These are phyloP conservation scores for Drosophila nigrodunni DNA, from an alignment of 1,140 invertebrate genomes.

Conservation along the genomic window DNA sequence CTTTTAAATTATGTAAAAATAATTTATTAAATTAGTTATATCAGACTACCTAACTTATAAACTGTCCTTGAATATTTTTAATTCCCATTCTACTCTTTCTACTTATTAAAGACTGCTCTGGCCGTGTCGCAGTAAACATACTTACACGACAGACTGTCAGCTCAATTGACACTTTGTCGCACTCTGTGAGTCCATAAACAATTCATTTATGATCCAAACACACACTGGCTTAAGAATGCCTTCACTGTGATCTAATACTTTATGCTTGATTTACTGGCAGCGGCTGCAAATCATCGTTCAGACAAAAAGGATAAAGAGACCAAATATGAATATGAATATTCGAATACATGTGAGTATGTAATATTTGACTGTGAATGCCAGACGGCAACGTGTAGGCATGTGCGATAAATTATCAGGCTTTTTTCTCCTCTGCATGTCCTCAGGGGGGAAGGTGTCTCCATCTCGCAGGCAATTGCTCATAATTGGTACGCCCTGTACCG, in stretches of 20 bases:
- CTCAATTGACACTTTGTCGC: slow-evolving; percentile 32
- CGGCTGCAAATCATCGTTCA: slow-evolving; percentile 83
- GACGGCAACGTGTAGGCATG: slow-evolving; percentile 72
- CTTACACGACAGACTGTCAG: slow-evolving; percentile 10
- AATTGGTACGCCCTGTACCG: slow-evolving; percentile 64
- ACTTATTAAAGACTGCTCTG: background rate
- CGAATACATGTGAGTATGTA: background rate
- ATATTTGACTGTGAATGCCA: slow-evolving; percentile 5
- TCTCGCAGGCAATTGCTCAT: slow-evolving; percentile 58
- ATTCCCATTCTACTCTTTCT: no score
- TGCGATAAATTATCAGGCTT: slow-evolving; percentile 80
- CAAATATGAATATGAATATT: slow-evolving; percentile 55
- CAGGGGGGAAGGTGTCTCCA: slow-evolving; percentile 49
- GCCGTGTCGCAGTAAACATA: slow-evolving; percentile 4
- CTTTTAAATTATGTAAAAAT: no score
- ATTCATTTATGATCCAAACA: slow-evolving; percentile 81
- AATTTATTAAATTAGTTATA: no score
- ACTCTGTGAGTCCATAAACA: slow-evolving; percentile 74
- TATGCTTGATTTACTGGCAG: slow-evolving; percentile 82
- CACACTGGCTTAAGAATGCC: slow-evolving; percentile 46
- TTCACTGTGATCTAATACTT: slow-evolving; percentile 70
- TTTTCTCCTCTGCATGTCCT: slow-evolving; percentile 27
- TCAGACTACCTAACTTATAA: no score
- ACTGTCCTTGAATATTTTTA: no score
- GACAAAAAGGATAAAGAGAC: slow-evolving; percentile 70